phyloP scores from a whole-genome alignment of 2,797 vertebrate species.

The Lophotriccus pileatus region DNA sequence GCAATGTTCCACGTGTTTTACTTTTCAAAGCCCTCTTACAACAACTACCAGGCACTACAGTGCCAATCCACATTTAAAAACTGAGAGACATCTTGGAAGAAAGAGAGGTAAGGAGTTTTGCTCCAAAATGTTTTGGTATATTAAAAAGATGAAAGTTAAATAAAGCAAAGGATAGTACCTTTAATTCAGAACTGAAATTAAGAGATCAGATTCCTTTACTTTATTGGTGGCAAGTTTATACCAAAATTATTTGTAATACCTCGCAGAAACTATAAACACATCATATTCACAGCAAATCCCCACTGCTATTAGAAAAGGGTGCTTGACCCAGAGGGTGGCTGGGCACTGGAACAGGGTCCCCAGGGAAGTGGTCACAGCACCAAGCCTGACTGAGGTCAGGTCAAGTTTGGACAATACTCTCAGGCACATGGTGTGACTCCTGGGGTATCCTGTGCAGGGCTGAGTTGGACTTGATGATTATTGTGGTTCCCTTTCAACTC shows the following conservation, averaged over 20 bases:
- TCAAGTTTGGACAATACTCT: background rate
- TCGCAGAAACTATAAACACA: background rate
- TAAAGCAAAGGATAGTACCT: background rate
- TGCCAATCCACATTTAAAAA: background rate
- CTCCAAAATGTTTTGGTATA: background rate
- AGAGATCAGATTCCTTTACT: background rate
- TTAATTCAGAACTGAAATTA: background rate
- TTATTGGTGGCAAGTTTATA: background rate
- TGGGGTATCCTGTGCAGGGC: background rate
- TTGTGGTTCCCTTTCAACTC: background rate
- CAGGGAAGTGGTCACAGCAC: background rate
- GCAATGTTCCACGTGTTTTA: background rate
- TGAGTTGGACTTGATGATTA: background rate
- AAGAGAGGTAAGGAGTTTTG: background rate
- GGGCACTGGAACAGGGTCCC: background rate
- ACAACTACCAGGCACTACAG: background rate
- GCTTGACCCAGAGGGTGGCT: background rate
- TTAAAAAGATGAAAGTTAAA: background rate
- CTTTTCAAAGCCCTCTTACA: slow-evolving; percentile 26
- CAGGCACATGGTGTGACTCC: background rate
- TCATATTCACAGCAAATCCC: background rate
- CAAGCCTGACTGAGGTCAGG: background rate
- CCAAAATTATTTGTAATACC: background rate
- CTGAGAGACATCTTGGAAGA: background rate
- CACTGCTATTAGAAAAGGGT: background rate